Evolutionary conservation across 2,888 invertebrate species (phyloP).

Genomic region (Amphiduros pacificus): DNA sequence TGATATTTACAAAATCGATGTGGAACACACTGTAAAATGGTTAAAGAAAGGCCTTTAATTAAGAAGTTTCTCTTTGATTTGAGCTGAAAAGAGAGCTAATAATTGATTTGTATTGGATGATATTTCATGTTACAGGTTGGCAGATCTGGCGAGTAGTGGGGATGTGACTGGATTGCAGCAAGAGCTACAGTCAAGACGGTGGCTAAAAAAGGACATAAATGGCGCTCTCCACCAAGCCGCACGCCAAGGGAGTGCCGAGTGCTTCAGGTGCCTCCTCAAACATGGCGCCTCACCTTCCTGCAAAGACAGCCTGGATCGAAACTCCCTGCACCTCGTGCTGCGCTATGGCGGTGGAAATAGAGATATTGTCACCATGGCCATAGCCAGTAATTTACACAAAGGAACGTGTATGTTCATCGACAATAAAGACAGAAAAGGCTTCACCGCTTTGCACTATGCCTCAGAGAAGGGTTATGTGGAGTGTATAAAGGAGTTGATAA

Average conservation of each 20-base stretch:
- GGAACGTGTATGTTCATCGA: neutral
- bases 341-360: slow-evolving; percentile 9
- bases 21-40: too few species aligned
- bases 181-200: neutral
- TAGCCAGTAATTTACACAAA: neutral
- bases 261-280: slow-evolving; percentile 6
- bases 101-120: too few species aligned
- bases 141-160: neutral
- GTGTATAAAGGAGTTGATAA: slow-evolving; percentile 3
- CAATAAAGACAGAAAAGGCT: slow-evolving; percentile 14
- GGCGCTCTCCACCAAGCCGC: slow-evolving; percentile 4
- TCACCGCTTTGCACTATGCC: slow-evolving; percentile 12
- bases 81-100: too few species aligned
- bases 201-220: slow-evolving; percentile 2
- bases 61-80: too few species aligned
- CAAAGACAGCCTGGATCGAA: slow-evolving; percentile 7
- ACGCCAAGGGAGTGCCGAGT: neutral
- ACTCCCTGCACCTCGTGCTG: slow-evolving; percentile 10
- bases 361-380: neutral
- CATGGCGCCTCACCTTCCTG: neutral
- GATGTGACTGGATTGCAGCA: neutral
- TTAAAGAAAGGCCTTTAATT: too few species aligned
- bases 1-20: too few species aligned
- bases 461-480: slow-evolving; percentile 4
- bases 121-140: neutral